These are phyloP conservation scores for Meghimatium bilineatum DNA, from an alignment of 2,888 invertebrate species.

Conservation along the genomic window DNA sequence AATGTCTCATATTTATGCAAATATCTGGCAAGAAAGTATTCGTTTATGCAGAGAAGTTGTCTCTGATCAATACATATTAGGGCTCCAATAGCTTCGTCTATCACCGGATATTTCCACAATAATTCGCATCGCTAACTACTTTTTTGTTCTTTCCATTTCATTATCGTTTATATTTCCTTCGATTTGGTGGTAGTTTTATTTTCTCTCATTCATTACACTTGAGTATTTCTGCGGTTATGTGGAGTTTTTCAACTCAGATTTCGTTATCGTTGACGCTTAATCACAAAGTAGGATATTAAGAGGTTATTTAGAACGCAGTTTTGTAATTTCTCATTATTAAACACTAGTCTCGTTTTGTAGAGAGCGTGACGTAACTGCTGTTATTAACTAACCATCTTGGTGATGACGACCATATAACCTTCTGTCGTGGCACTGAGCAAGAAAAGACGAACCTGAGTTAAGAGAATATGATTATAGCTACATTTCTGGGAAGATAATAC, in stretches of 20 bases:
- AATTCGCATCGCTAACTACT: conserved; percentile 48
- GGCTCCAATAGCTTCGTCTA: conserved; percentile 48
- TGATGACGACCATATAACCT: too few species aligned
- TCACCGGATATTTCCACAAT: conserved; percentile 46
- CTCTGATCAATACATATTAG: conserved; percentile 59
- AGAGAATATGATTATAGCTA: too few species aligned
- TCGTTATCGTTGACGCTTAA: background rate
- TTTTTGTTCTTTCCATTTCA: conserved; percentile 47
- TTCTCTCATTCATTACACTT: background rate
- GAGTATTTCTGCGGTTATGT: background rate
- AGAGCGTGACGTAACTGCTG: too few species aligned
- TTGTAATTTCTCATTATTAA: background rate
- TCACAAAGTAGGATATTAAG: background rate
- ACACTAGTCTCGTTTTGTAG: background rate
- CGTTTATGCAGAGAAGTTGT: conserved; percentile 54
- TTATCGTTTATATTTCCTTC: conserved; percentile 8
- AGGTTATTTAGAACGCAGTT: background rate
- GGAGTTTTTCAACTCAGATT: background rate
- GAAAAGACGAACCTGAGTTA: too few species aligned
- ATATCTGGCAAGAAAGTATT: conserved; percentile 55
- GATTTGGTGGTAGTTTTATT: background rate
- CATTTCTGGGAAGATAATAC: too few species aligned
- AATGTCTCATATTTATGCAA: conserved; percentile 62
- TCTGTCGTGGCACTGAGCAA: too few species aligned
- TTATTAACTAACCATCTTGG: too few species aligned